Evolutionary conservation across 2,888 invertebrate species (phyloP).

Genomic region (Drosophila rubida): DNA sequence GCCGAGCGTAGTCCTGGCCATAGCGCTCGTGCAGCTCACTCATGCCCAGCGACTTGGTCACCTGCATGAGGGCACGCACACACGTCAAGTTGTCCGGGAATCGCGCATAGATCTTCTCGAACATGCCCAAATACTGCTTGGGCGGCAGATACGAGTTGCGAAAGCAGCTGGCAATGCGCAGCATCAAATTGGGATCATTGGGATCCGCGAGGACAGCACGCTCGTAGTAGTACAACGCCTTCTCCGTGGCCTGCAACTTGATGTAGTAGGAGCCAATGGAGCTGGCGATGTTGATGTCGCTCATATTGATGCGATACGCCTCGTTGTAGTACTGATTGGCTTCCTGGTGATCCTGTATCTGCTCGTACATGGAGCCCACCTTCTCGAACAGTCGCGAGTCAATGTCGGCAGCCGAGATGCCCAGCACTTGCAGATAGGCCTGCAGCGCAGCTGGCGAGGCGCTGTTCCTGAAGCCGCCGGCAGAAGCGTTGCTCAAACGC

Average conservation of each 20-base stretch:
- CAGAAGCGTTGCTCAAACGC: slow-evolving; percentile 39
- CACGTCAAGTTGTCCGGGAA: slow-evolving; percentile 99
- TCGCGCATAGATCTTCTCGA: slow-evolving; percentile 88
- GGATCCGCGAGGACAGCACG: slow-evolving; percentile 91
- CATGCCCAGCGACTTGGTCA: slow-evolving; percentile 89
- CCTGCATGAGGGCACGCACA: slow-evolving; percentile 87
- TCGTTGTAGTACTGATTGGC: slow-evolving; percentile 86
- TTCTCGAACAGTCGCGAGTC: slow-evolving; percentile 96
- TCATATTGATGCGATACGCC: slow-evolving; percentile 83
- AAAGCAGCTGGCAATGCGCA: slow-evolving; percentile 94
- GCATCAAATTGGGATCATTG: slow-evolving; percentile 92
- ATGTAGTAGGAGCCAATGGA: slow-evolving; percentile 96
- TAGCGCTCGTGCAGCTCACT: slow-evolving; percentile 93
- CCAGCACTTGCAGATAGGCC: slow-evolving; percentile 90
- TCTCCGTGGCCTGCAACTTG: slow-evolving; percentile 94
- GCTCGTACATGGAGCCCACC: slow-evolving; percentile 95
- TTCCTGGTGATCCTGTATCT: slow-evolving; percentile 95
- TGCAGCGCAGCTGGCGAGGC: slow-evolving; percentile 87
- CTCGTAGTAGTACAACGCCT: slow-evolving; percentile 93
- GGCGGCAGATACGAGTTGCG: slow-evolving; percentile 90
- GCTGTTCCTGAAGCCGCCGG: slow-evolving; percentile 45
- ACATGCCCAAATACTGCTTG: slow-evolving; percentile 85
- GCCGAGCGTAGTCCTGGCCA: slow-evolving; percentile 92
- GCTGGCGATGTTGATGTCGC: slow-evolving; percentile 89
- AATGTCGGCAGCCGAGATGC: slow-evolving; percentile 92